phyloP scores from a whole-genome alignment of 2,888 invertebrate species.

The Harmothoe impar region DNA sequence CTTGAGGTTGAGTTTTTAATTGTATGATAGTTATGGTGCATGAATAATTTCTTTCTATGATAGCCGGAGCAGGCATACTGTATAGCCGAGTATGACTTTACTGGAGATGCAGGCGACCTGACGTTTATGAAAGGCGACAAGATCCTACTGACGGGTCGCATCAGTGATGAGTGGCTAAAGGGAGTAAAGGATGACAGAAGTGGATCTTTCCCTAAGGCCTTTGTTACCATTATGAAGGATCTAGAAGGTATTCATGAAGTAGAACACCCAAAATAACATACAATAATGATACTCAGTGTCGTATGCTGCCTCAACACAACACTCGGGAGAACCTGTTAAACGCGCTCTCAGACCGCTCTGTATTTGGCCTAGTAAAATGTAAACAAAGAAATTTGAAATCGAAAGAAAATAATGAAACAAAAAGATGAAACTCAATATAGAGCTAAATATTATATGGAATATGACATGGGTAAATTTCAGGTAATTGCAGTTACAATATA shows the following conservation, averaged over 20 bases:
- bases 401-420: too few relatives aligned
- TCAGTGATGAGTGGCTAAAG: slow-evolving; percentile 77
- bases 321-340: not conserved
- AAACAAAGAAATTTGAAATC: not conserved
- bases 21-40: too few relatives aligned
- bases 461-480: too few relatives aligned
- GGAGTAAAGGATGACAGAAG: slow-evolving; percentile 72
- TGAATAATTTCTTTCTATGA: not conserved
- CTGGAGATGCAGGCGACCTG: slow-evolving; percentile 76
- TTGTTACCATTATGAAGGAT: slow-evolving; percentile 70
- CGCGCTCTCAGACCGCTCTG: not conserved
- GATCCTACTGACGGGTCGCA: not conserved
- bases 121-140: slow-evolving; percentile 2
- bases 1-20: too few relatives aligned
- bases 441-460: too few relatives aligned
- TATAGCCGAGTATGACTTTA: slow-evolving; percentile 73
- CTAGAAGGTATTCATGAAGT: not conserved
- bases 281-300: not conserved
- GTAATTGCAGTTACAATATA: too few relatives aligned
- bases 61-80: slow-evolving; percentile 49
- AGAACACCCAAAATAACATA: not conserved
- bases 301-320: not conserved
- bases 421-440: too few relatives aligned
- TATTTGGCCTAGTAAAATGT: not conserved
- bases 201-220: slow-evolving; percentile 79